Evolutionary conservation across 2,888 invertebrate species (phyloP), one percentile per base, ranked within the genome.

Genomic region (Drosophila macrospina): DNA sequence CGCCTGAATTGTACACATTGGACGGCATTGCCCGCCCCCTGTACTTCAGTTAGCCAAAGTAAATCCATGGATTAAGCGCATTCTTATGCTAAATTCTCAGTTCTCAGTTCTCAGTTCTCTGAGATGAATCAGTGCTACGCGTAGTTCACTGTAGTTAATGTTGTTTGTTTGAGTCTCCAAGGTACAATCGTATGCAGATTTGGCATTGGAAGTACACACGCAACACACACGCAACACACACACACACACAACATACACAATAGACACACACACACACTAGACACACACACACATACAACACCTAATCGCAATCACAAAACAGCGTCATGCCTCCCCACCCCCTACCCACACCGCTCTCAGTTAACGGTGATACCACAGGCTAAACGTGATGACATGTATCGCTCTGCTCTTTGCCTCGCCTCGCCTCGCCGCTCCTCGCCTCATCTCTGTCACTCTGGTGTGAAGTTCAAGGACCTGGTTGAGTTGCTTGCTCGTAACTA

Each of bases 401-500:
- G 20, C 20, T 2, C 20, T 20, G 20, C 20, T n/a, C 20, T n/a
- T 6, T n/a, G 16, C 5, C 15, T 11, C 20, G 2, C 32, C n/a
- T 24, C 13, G 11, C n/a, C 34, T 24, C 6, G 6, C 7, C n/a
- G n/a, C 42, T 13, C 24, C 13, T 26, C 28, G 8, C 24, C 41
- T 39, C 26, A 51, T 57, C 57, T 50, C 57, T 50, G 39, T 41
- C 16, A 20, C 57, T 39, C 47, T 71, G 37, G 7, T 20, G 57
- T 52, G 66, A 74, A 81, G 83, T 81, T 85, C 80, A 85, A 76
- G 76, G 69, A 85, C 80, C 83, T 66, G 48, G 26, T 57, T 50
- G 60, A 57, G 28, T 55, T 51, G 51, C 28, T 56, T 51, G 51
- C 28, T 56, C 51, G 48, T 52, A 74, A 79, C 70, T 71, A 71